Evolutionary conservation across 2,113 vertebrate species (phyloP), one percentile per base, ranked within the genome.

Genomic region (Gracilinanus agilis): DNA sequence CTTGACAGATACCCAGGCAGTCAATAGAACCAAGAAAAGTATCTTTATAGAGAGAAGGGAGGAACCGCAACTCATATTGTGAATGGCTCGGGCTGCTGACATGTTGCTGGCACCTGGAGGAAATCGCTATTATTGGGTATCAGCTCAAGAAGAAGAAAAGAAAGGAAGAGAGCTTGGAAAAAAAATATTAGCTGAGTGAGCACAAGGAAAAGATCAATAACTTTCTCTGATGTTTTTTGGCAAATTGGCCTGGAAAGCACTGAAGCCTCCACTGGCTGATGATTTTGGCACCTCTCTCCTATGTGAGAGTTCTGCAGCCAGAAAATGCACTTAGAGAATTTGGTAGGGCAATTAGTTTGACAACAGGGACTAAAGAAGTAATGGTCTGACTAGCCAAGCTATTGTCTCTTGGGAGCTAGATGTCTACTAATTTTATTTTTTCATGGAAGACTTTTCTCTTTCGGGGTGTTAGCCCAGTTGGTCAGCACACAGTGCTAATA

Each of bases 121-220:
- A 97, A 98, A 94, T 88, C 1, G 0, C 92, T 97, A 98, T 97
- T 94, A 96, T 53, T 23, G 94, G 91, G 67, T 96, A 97, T 97
- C 96, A 97, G 94, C 92, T 94, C 92, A 94, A 95, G 93, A 98
- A 97, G 95, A 90, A 95, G 61, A 54, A 91, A 93, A 95, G 53
- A 95, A 96, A 94, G 88, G 96, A 95, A 90, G 0, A 24, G 40
- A 54, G 92, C 24, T 67, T 16, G 0, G 49, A 49, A 11, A 49
- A 24, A 13, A 91, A 94, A 92, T 88, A 97, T 96, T 96, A 98
- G 96, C 96, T 97, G 98, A 97, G 98, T 97, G 97, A 98, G 97
- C 96, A 98, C 96, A 98, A 97, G 96, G 91, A 97, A 98, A 98
- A 91, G 96, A 98, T 98, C 98, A 98, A 98, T 98, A 98, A 98